Base-by-base conservation (phyloP, 2,888 invertebrate species). In the Heteromurus nitidus region DNA sequence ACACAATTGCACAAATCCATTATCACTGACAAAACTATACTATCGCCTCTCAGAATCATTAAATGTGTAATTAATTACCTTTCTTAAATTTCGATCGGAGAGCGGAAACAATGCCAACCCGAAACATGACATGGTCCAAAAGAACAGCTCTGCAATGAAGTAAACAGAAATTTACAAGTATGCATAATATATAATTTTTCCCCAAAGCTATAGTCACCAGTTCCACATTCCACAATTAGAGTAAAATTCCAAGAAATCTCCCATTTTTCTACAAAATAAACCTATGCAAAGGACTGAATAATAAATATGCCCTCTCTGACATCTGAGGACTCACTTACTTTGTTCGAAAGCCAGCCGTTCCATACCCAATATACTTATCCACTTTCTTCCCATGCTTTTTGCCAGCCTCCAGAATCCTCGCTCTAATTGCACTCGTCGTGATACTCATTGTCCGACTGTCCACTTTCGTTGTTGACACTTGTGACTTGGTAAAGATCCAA, bases 81-180 rank as follows among this genome's bases (percentile, higher is more conserved):
- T 93, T 93, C 88, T 94, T 94, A 83, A 91, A 91, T 88, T 95
- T 93, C 13, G 98, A 97, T 69, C 98, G 91, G 30, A 99, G 91
- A 2, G 94, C 95, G 11, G 98, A 97, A 87, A 99, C 90, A 31
- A 98, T 90, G 2, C 98, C 99, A 95, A 98, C 96, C 73, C 99
- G 93, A 89, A 95, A 98, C 90, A 97, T 93, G 24, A 99, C 95
- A 92, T 97, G 96, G 87, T 95, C 95, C 88, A 99, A 90, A 82
- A 93, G 90, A 85, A 92, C 93, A 44, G 96, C 96, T 89, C 98
- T 98, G 90, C 68, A 92, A 92, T 85, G 85, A 86, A 64, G 28
- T 9, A 7, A 47, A n/a, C 44, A 65, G 58, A n/a, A 65, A 58
- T 9, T 55, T 28, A 69, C 42, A 20, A 67, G 55, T 68, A 67